Evolutionary conservation across 2,888 invertebrate species (phyloP).

Genomic region (Leptopterna dolabrata): DNA sequence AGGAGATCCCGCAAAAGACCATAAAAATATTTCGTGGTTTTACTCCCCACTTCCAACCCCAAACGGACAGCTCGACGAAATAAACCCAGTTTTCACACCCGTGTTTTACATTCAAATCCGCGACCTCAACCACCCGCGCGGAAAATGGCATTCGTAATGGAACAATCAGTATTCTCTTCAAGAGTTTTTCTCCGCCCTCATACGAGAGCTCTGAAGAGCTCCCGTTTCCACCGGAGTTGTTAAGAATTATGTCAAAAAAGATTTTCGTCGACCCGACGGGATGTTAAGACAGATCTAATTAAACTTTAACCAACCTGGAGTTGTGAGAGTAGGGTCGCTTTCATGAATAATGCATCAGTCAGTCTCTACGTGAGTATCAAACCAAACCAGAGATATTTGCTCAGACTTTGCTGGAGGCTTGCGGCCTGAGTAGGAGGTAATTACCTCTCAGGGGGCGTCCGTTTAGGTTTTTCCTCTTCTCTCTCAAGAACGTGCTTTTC

Average conservation of each 20-base stretch:
- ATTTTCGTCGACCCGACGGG: constrained; percentile 17
- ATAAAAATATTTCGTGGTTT: background rate
- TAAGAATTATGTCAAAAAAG: constrained; percentile 37
- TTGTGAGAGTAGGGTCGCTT: background rate
- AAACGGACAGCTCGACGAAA: background rate
- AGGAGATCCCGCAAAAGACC: background rate
- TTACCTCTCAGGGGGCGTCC: background rate
- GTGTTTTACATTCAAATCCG: background rate
- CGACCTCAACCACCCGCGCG: background rate
- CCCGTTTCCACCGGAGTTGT: background rate
- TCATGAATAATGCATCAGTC: background rate
- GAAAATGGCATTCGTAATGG: constrained; percentile 3
- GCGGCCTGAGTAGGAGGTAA: background rate
- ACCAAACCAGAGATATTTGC: constrained; percentile 3
- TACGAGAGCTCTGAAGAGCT: background rate
- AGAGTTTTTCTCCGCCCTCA: background rate
- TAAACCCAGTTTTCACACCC: background rate
- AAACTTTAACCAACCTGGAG: constrained; percentile 39
- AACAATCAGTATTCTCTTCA: constrained; percentile 3
- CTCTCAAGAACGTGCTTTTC: background rate
- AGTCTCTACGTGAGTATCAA: constrained; percentile 7
- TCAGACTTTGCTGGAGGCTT: background rate
- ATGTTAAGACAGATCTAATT: constrained; percentile 43
- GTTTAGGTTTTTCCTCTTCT: background rate
- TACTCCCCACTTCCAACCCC: background rate